Evolutionary conservation across 2,797 vertebrate genomes (phyloP), one percentile per base, ranked within the genome.

Genomic region (Podarcis lilfordi): DNA sequence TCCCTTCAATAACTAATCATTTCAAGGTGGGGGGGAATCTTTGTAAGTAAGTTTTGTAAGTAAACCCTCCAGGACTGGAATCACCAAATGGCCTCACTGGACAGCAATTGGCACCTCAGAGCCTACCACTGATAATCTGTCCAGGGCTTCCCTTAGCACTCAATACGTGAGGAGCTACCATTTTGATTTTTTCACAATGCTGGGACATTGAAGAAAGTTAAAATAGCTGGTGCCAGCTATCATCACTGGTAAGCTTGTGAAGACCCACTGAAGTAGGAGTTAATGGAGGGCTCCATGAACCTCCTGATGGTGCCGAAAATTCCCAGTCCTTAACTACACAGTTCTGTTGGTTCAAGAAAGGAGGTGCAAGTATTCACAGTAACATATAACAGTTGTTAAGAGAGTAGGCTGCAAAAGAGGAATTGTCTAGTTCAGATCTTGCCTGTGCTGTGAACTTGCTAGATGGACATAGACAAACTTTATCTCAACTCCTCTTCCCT

Each of bases 1-100:
- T 93, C 74, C 86, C 68, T 82, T 92, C 43, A 69, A 0, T 82
- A 81, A 43, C 45, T 74, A 91, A 91, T 64, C n/a, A 29, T 90
- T 91, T 91, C 66, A n/a, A 85, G 45, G 45, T 1, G 45, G 11
- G 3, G 3, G 11, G 3, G 23, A 13, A 7, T 69, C 27, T 50
- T 50, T 32, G 32, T 32, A 32, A 32, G 32, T 32, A 32, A 25
- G 61, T 7, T 43, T 64, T 74, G 27, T 2, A 61, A 79, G 15
- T 40, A 82, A 75, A 72, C 4, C 4, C 59, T 5, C n/a, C 32
- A 27, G 37, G 9, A 35, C 9, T 72, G n/a, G 19, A 9, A 19
- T 17, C 40, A 69, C 2, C 32, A 81, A 32, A 61, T 1, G 15
- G 11, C n/a, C 11, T 72, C n/a, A 21, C 35, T 35, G 9, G 50